Evolutionary conservation across 2,113 vertebrate species (phyloP), one percentile per base, ranked within the genome.

Genomic region (Otus sunia): DNA sequence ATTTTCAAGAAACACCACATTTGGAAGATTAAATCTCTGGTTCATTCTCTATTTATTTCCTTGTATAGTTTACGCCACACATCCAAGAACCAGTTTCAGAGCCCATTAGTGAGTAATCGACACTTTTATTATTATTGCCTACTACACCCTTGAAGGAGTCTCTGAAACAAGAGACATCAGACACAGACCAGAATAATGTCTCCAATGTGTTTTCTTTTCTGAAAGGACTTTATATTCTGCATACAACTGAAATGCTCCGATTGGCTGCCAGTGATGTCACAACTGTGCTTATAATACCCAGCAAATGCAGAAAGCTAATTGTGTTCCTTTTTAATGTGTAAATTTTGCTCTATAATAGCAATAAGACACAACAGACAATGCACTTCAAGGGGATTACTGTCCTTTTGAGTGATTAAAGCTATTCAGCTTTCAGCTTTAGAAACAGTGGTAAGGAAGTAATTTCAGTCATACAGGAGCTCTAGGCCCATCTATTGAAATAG

Each of bases 241-340:
- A 79, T 63, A 76, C 2, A 2, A 84, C 90, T 77, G 32, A 91
- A 93, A 86, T 0, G 6, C 69, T 90, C 60, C 5, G 26, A 97
- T 92, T 96, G 97, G 94, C 49, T 96, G 71, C 12, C 79, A 84
- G 74, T 97, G 94, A 97, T 92, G 86, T 97, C 96, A 97, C 0
- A 15, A 72, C 60, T 43, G 63, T 37, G 49, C 74, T 90, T 95
- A 91, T 95, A 96, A 97, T 93, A 80, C 82, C 75, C 73, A 34
- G 41, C 91, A 97, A 97, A 97, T 96, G 96, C 83, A 95, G 72
- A 97, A 93, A 96, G 92, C 94, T 97, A 96, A 97, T 97, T 95
- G 89, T 95, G 91, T 47, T 96, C 67, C 92, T 95, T 95, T 97
- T 96, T 94, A 95, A 96, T 94, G 92, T 90, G 88, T 88, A 97